Base-by-base conservation (phyloP, 2,888 invertebrate genomes). In the Isoperla grammatica region DNA sequence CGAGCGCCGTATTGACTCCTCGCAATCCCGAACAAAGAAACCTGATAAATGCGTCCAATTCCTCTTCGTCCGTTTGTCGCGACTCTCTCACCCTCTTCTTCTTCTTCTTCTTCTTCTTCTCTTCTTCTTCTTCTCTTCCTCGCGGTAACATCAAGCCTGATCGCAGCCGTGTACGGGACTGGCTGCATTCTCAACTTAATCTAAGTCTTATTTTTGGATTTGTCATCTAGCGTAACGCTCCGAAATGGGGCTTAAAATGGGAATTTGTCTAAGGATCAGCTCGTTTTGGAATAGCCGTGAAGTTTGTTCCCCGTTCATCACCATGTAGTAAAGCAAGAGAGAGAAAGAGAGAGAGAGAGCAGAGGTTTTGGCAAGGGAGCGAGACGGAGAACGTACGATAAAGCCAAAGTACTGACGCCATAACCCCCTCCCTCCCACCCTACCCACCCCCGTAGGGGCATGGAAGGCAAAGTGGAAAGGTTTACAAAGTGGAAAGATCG, bases 181-280 rank as follows among this genome's bases (percentile, higher is more conserved):
- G n/a, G n/a, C 29, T 29, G 29, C 29, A 29, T 29, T 29, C 8
- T 29, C 5, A 29, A 29, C 29, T 53, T 37, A 53, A 53, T 53
- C 53, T 53, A 19, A 17, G 53, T 37, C 39, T 53, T 53, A 53
- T 53, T 53, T 53, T 53, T 39, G 53, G 53, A 53, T 53, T 53
- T 53, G 53, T 53, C 53, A 53, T 53, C 39, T 35, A 39, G 39
- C 37, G 17, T 35, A 39, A 53, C 53, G 39, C 15, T 9, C 20
- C 37, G 39, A 53, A 19, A 39, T 53, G 37, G 53, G 20, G 53
- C 37, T 53, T 53, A 37, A 37, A 53, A 53, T 53, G 39, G 53
- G 53, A 53, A 53, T 53, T 53, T 53, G 53, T 53, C 39, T 53
- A 53, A 39, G 53, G 53, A 53, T 53, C 53, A 53, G 53, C 37